Evolutionary conservation across 2,797 vertebrate genomes (phyloP).

Genomic region (Clarias fuscus): DNA sequence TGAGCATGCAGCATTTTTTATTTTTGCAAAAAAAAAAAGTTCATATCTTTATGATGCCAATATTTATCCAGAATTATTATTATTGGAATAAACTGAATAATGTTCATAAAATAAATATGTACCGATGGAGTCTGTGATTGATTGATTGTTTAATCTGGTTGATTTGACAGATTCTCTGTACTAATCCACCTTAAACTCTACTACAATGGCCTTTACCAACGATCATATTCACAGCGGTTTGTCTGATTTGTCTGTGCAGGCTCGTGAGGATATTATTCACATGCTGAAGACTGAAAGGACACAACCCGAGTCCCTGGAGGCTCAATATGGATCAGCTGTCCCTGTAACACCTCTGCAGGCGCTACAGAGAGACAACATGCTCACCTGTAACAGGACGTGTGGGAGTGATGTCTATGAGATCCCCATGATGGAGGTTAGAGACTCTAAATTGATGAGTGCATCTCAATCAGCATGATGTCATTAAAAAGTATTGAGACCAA

Average conservation of each 20-base stretch:
- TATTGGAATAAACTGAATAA: neutral
- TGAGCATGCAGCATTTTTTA: neutral
- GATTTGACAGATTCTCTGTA: neutral
- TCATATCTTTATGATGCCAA: neutral
- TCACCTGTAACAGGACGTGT: constrained; percentile 68
- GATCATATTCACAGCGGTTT: neutral
- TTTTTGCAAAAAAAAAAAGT: too few relatives aligned
- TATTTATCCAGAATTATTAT: neutral
- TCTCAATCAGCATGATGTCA: neutral
- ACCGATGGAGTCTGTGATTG: neutral
- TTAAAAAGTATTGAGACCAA: neutral
- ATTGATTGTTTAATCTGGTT: neutral
- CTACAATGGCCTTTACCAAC: neutral
- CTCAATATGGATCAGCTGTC: constrained; percentile 85
- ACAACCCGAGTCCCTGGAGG: constrained; percentile 85
- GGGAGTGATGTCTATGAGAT: constrained; percentile 87
- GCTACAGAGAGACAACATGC: constrained; percentile 84
- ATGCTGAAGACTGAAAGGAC: constrained; percentile 86
- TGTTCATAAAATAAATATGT: neutral
- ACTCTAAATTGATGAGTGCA: neutral
- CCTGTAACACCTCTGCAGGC: constrained; percentile 83
- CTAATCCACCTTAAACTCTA: neutral
- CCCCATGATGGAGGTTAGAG: constrained; percentile 89
- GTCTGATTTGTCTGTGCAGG: constrained; percentile 71
- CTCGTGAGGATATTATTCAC: constrained; percentile 91